Evolutionary conservation across 2,797 vertebrate genomes (phyloP).

Genomic region (Lepus oiostolus): DNA sequence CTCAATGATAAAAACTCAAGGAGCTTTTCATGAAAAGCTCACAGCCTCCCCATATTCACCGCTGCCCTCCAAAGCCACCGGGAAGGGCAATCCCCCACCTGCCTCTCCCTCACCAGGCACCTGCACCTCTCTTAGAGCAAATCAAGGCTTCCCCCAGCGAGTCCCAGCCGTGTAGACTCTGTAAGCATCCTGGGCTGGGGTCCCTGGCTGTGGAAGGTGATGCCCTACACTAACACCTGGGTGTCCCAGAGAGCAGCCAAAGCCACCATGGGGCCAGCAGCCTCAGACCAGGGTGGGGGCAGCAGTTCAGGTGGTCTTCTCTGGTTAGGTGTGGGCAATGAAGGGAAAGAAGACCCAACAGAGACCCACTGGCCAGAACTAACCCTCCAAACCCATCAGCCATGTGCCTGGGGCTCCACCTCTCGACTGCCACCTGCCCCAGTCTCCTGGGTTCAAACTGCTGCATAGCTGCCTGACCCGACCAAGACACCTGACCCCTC

Average conservation of each 20-base stretch:
- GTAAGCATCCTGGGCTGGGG: not conserved
- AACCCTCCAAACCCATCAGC: not conserved
- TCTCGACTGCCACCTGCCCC: not conserved
- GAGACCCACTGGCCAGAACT: not conserved
- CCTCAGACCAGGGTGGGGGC: not conserved
- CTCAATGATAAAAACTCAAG: not conserved
- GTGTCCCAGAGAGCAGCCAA: not conserved
- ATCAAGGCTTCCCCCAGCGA: not conserved
- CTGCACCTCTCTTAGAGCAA: not conserved
- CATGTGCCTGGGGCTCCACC: not conserved
- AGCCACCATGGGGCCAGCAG: not conserved
- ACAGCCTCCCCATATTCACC: fast-evolving
- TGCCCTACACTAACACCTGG: not conserved
- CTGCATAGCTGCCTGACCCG: not conserved
- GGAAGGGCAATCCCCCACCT: not conserved
- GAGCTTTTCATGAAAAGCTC: not conserved
- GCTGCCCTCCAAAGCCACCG: not conserved
- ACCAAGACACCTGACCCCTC: not conserved
- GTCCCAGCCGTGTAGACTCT: not conserved
- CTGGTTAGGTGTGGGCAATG: not conserved
- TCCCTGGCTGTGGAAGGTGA: not conserved
- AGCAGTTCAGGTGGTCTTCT: not conserved
- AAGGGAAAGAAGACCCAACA: not conserved
- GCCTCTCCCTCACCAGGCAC: not conserved
- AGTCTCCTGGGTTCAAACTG: not conserved